Evolutionary conservation across 2,113 vertebrate genomes (phyloP).

Genomic region (Crotalus tigris): DNA sequence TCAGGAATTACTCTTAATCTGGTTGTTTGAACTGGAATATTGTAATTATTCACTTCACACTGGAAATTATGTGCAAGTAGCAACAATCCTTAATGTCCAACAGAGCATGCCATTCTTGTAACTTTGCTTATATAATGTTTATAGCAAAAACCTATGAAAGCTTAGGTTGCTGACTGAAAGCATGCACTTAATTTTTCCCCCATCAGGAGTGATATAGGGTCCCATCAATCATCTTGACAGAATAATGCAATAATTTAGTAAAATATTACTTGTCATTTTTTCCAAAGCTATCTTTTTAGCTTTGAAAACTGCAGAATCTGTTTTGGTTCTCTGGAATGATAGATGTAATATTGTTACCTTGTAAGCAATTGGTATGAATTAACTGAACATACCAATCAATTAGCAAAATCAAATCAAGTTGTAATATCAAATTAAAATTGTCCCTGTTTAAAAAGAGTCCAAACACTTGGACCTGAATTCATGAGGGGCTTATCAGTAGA

Average conservation of each 20-base stretch:
- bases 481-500: background rate
- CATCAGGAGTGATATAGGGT: background rate
- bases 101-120: constrained; percentile 67
- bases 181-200: constrained; percentile 41
- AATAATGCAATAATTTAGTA: background rate
- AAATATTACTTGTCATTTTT: background rate
- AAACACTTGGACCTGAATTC: background rate
- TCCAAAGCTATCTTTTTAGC: background rate
- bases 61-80: constrained; percentile 66
- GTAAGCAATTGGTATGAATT: background rate
- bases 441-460: background rate
- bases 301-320: background rate
- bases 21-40: constrained; percentile 53
- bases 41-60: constrained; percentile 54
- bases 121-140: constrained; percentile 46
- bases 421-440: background rate
- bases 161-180: constrained; percentile 54
- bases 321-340: background rate
- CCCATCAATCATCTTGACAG: background rate
- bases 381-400: background rate
- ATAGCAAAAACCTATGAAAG: constrained; percentile 45
- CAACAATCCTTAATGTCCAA: constrained; percentile 52
- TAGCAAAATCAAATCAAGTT: background rate
- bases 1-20: constrained; percentile 40
- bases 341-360: background rate